Conservation (phyloP, 2,113 vertebrate genomes). For the Calcarius ornatus region DNA sequence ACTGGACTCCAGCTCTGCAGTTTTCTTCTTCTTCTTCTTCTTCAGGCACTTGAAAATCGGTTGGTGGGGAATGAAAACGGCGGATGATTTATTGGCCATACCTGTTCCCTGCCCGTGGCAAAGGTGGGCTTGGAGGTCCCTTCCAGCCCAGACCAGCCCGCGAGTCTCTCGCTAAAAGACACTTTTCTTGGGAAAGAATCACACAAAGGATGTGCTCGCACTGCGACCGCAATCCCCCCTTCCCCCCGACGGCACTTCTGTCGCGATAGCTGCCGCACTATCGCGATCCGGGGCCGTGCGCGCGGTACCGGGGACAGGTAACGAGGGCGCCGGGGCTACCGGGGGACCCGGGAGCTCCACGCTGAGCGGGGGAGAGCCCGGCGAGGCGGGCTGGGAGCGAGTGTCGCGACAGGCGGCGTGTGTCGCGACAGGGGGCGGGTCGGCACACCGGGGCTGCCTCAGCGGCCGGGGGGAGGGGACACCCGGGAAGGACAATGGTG, state of each 20-base stretch:
- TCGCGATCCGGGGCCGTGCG: neutral
- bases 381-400: neutral
- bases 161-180: neutral
- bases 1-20: neutral
- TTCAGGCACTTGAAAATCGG: neutral
- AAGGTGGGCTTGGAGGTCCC: neutral
- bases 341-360: neutral
- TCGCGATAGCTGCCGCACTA: neutral
- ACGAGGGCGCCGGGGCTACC: neutral
- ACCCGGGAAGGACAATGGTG: neutral
- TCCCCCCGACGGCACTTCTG: neutral
- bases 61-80: neutral
- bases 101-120: neutral
- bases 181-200: neutral
- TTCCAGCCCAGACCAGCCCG: neutral
- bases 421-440: neutral
- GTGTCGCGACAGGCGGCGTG: neutral
- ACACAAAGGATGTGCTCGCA: constrained; percentile 49
- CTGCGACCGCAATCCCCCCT: neutral
- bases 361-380: neutral
- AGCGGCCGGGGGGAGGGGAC: neutral
- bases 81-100: neutral
- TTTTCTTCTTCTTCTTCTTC: neutral
- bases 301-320: neutral
- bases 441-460: neutral